Percentiles rank a stretch among this genome's conserved stretches.
These are phyloP conservation scores for Chloropsis hardwickii DNA, from an alignment of 2,113 vertebrate genomes.

Conservation along the genomic window DNA sequence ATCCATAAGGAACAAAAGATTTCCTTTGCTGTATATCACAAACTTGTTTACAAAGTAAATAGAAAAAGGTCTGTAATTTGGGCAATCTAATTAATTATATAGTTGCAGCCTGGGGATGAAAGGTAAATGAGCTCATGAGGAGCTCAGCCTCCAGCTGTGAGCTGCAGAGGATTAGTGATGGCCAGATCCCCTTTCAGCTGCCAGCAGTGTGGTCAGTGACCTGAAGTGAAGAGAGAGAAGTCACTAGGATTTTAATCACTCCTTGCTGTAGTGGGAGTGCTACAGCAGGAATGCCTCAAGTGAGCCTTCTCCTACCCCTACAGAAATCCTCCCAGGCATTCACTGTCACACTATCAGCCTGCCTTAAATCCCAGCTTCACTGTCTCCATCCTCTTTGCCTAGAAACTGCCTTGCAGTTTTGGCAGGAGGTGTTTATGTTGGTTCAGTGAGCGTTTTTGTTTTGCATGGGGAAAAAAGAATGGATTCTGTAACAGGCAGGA, in stretches of 20 bases:
- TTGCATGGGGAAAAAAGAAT: not conserved
- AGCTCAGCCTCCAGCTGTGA: not conserved
- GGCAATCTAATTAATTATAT: conserved; percentile 29
- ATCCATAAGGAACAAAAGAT: not conserved
- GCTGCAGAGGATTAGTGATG: not conserved
- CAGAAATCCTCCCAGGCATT: not conserved
- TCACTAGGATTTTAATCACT: not conserved
- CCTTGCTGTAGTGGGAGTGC: not conserved
- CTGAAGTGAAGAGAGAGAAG: not conserved
- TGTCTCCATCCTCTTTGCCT: not conserved
- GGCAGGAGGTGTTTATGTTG: not conserved
- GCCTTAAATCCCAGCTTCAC: not conserved
- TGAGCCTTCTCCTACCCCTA: not conserved
- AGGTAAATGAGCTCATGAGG: conserved; percentile 15
- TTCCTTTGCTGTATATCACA: conserved; percentile 13
- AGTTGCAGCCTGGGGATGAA: conserved; percentile 22
- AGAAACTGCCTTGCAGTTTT: not conserved
- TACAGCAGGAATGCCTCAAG: not conserved
- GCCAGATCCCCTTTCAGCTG: not conserved
- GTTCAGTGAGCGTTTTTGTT: not conserved
- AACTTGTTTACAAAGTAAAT: conserved; percentile 48
- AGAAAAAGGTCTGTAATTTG: conserved; percentile 20
- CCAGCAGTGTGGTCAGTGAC: not conserved
- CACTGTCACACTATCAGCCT: not conserved
- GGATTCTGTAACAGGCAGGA: not conserved